Percentiles rank a stretch among this genome's conserved stretches.
Conservation (phyloP, 2,113 vertebrate species). For the Caranx ignobilis region DNA sequence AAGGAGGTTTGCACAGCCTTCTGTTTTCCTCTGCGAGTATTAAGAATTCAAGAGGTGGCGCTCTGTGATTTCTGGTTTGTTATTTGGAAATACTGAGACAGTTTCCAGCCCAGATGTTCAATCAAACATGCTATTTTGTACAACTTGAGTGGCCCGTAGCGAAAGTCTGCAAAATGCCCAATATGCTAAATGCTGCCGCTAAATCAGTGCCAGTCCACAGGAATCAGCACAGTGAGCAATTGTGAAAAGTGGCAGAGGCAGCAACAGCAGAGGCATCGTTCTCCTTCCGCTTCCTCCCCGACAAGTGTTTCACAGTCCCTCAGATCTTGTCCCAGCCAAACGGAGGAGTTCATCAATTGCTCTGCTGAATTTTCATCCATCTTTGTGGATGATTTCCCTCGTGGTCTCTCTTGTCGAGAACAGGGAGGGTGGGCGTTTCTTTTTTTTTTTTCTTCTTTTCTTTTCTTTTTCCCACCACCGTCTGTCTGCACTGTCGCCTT, state of each 20-base stretch:
- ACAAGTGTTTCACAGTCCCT: constrained; percentile 69
- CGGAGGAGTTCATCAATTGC: constrained; percentile 74
- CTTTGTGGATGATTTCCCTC: constrained; percentile 77
- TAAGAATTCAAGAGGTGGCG: constrained; percentile 20
- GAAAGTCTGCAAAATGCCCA: constrained; percentile 29
- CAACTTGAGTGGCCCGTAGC: constrained; percentile 17
- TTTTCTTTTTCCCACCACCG: constrained; percentile 5
- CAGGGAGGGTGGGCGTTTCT: constrained; percentile 13
- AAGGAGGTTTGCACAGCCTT: background rate
- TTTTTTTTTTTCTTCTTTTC: background rate
- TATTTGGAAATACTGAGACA: constrained; percentile 8
- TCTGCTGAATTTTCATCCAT: constrained; percentile 74
- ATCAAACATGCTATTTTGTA: constrained; percentile 36
- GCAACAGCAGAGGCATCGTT: constrained; percentile 22
- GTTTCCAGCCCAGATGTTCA: constrained; percentile 40
- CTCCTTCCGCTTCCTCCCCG: constrained; percentile 34
- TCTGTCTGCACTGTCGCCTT: constrained; percentile 53
- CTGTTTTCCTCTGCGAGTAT: background rate
- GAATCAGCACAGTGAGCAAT: constrained; percentile 35
- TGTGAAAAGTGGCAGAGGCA: constrained; percentile 35
- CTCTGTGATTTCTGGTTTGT: constrained; percentile 30
- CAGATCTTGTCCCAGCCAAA: constrained; percentile 72
- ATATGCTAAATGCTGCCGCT: constrained; percentile 45
- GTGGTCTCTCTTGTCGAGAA: constrained; percentile 60
- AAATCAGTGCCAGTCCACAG: constrained; percentile 32